Base-by-base conservation (phyloP, 2,888 invertebrate species). In the Argyresthia goedartella region DNA sequence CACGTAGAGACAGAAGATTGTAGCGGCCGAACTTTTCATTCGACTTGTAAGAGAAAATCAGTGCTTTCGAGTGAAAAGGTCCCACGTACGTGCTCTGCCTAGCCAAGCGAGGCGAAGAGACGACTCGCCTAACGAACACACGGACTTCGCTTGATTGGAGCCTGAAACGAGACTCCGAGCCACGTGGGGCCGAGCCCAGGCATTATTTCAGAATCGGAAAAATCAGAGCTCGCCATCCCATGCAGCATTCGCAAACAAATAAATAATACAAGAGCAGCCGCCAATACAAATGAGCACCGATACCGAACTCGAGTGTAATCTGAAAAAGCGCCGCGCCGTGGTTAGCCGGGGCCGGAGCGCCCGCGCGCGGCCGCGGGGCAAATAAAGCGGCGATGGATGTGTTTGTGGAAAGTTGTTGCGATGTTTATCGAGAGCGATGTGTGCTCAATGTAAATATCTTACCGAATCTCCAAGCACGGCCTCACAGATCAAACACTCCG, bases 281-380 rank as follows among this genome's bases (percentile, higher is more conserved):
- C 77, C 82, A 82, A 86, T 85, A 86, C 81, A 79, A 82, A 86
- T 86, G 86, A 85, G 81, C 68, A 79, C 65, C 76, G 85, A 85
- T 81, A 79, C 78, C 64, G 69, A 57, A 53, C 60, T 63, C 72
- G 75, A 73, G 66, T 66, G 69, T 79, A 78, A 79, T 78, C 75
- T 67, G 77, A 78, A 80, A 73, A 46, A 51, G 51, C 51, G 25
- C 25, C 25, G 3, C 25, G 25, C 16, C 41, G 46, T 16, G 41
- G 41, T 50, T 44, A 45, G 49, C 52, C 45, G 46, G 10, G 41
- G 14, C 44, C 82, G 82, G 72, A 84, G 76, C 74, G 34, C 25
- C 14, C 79, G 79, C 25, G 25, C 25, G 76, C 76, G 77, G 68
- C 70, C 76, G 76, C 25, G 25, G 25, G 25, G 25, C 25, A 25